These are phyloP conservation scores for Ceriagrion tenellum DNA, from an alignment of 2,888 invertebrate species.

Conservation along the genomic window DNA sequence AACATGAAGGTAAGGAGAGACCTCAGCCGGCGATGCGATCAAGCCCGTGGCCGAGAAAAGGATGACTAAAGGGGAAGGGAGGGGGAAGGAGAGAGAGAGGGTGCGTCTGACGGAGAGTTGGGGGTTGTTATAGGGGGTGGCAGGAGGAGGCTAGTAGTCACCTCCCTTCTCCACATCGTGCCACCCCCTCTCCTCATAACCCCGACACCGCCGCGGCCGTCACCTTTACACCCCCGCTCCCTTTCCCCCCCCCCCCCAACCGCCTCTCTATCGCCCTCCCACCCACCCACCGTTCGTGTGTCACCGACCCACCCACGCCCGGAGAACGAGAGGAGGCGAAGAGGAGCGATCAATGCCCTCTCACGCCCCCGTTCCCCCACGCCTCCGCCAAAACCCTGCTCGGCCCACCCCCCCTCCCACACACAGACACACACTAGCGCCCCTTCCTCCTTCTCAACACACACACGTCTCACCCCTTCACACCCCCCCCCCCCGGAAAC, in stretches of 20 bases:
- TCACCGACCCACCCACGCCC: conserved; percentile 44
- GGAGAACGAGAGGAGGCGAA: background rate
- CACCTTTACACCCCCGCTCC: background rate
- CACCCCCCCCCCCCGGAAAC: background rate
- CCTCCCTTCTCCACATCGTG: background rate
- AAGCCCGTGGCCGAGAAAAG: background rate
- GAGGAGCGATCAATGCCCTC: conserved; percentile 65
- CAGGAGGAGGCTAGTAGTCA: background rate
- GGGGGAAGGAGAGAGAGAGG: background rate
- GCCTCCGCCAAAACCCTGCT: background rate
- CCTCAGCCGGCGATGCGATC: conserved; percentile 40
- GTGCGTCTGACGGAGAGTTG: background rate
- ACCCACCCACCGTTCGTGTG: conserved; percentile 3
- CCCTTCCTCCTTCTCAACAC: background rate
- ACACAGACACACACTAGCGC: too few relatives aligned
- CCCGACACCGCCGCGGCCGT: background rate
- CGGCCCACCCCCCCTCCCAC: background rate
- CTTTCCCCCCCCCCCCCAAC: background rate
- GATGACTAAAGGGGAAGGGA: background rate
- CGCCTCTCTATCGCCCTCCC: background rate
- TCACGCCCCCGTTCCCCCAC: background rate
- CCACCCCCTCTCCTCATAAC: background rate
- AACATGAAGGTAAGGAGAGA: conserved; percentile 59
- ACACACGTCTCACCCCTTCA: background rate
- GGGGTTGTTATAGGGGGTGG: too few relatives aligned